phyloP scores from a whole-genome alignment of 1,140 invertebrate genomes.

The Mactra quadrangularis region DNA sequence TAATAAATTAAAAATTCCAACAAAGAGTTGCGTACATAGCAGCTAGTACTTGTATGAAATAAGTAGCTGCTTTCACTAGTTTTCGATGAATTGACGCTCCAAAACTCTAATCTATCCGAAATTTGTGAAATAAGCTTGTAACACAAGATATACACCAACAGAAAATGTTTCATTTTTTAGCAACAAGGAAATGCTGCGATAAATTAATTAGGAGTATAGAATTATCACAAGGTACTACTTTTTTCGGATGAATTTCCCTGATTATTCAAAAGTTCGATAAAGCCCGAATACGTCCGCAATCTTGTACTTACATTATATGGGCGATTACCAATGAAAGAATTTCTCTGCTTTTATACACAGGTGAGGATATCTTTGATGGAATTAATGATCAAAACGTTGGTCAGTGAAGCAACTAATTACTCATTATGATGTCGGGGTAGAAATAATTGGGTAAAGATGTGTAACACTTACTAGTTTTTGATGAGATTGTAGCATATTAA shows the following conservation, averaged over 20 bases:
- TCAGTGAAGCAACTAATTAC: constrained; percentile 54
- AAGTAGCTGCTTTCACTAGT: no score
- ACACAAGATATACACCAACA: no score
- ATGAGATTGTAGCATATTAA: no score
- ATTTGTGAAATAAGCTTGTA: no score
- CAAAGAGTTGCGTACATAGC: no score
- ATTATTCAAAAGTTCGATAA: no score
- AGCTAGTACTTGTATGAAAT: no score
- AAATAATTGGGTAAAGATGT: constrained; percentile 54
- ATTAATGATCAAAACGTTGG: constrained; percentile 60
- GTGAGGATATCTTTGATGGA: constrained; percentile 37
- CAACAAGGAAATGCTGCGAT: background rate
- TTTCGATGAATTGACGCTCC: no score
- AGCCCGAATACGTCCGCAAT: no score
- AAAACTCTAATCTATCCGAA: no score
- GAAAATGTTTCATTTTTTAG: background rate
- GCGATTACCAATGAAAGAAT: constrained; percentile 14
- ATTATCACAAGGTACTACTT: background rate
- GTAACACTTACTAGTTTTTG: constrained; percentile 19
- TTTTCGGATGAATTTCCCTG: no score
- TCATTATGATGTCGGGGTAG: constrained; percentile 29
- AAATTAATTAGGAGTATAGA: background rate
- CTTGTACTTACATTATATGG: constrained; percentile 1
- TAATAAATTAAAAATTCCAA: no score
- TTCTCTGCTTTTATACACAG: background rate